Percentiles rank a stretch among this genome's conserved stretches.
Conservation (phyloP, 2,888 invertebrate species). For the Orthonychiurus folsomi region DNA sequence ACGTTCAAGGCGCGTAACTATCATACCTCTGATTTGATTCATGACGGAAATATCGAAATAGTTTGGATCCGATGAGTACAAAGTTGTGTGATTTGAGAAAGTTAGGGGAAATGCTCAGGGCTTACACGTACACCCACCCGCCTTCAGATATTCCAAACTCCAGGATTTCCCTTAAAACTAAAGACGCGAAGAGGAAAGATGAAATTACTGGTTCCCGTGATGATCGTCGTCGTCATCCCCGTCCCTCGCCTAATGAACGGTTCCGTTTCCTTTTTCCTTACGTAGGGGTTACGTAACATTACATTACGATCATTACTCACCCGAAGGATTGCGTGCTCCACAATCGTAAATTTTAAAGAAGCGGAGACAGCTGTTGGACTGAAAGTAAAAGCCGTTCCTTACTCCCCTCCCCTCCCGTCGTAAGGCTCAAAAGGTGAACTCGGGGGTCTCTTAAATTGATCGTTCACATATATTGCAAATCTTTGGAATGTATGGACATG, state of each 20-base stretch:
- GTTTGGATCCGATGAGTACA: neutral
- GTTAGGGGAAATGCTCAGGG: too few species aligned
- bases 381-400: neutral
- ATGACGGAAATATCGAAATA: neutral
- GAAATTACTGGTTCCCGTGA: neutral
- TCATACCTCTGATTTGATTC: constrained; percentile 13
- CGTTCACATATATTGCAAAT: too few species aligned
- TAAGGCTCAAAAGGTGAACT: neutral
- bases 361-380: neutral
- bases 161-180: too few species aligned
- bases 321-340: neutral
- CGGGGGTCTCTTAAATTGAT: neutral
- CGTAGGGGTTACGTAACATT: too few species aligned
- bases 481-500: too few species aligned
- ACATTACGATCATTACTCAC: too few species aligned
- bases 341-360: neutral
- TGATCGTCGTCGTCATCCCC: too few species aligned
- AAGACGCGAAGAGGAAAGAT: neutral
- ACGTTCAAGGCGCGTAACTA: too few species aligned
- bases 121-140: too few species aligned
- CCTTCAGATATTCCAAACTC: too few species aligned
- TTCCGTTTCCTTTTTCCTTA: too few species aligned
- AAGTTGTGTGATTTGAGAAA: neutral
- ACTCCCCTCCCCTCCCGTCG: neutral
- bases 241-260: too few species aligned